Evolutionary conservation across 2,888 invertebrate species (phyloP).

Genomic region (Endomychus coccineus): DNA sequence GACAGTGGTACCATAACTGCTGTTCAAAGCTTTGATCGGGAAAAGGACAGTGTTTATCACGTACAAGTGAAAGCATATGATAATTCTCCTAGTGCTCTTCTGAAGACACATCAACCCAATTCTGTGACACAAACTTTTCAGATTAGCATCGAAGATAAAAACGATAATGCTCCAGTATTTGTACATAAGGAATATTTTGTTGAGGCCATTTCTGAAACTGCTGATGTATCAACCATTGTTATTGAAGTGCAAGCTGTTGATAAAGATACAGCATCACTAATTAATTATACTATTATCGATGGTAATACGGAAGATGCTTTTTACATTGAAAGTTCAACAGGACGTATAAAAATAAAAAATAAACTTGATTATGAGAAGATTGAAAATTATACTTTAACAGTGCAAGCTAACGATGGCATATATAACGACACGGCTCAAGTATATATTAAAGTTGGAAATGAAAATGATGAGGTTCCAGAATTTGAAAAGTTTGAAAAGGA

Average conservation of each 20-base stretch:
- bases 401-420: conserved; percentile 76
- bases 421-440: conserved; percentile 79
- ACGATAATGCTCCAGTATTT: conserved; percentile 91
- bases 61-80: conserved; percentile 88
- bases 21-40: conserved; percentile 74
- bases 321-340: conserved; percentile 75
- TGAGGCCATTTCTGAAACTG: conserved; percentile 71
- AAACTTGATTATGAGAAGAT: conserved; percentile 76
- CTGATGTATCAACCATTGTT: conserved; percentile 73
- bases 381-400: conserved; percentile 76
- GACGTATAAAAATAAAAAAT: conserved; percentile 73
- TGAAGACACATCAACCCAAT: conserved; percentile 63
- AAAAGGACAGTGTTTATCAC: conserved; percentile 75
- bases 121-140: conserved; percentile 72
- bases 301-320: conserved; percentile 86
- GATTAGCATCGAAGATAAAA: conserved; percentile 90
- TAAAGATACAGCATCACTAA: conserved; percentile 79
- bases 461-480: conserved; percentile 88
- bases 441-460: conserved; percentile 76
- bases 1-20: conserved; percentile 87
- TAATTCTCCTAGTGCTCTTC: conserved; percentile 71
- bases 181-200: conserved; percentile 67
- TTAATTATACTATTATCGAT: conserved; percentile 78
- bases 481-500: conserved; percentile 65
- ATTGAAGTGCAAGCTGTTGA: conserved; percentile 85